These are phyloP conservation scores for Grammomys dolichurus DNA, from an alignment of 2,113 vertebrate species.

Conservation along the genomic window DNA sequence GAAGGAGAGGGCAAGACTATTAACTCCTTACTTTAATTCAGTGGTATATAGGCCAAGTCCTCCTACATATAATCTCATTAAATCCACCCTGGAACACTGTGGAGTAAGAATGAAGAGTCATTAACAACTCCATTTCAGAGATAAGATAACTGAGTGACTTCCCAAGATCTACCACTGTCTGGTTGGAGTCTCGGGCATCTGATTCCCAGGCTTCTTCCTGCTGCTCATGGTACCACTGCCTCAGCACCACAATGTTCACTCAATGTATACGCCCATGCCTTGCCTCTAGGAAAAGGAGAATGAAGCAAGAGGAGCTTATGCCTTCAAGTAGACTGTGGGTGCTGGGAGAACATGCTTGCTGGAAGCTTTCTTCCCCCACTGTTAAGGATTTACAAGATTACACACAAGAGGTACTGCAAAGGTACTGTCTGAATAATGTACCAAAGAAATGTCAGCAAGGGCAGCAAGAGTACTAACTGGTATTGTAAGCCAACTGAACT, in stretches of 20 bases:
- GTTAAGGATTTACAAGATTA: background rate
- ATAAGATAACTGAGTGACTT: background rate
- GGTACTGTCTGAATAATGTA: background rate
- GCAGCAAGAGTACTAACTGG: background rate
- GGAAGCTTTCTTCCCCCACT: background rate
- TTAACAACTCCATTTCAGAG: background rate
- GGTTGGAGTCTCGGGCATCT: background rate
- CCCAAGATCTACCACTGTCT: background rate
- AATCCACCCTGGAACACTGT: background rate
- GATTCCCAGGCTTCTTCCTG: background rate
- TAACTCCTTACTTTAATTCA: background rate
- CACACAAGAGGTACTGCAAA: background rate
- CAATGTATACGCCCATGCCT: background rate
- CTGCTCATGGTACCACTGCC: background rate
- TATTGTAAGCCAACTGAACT: background rate
- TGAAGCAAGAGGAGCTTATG: background rate
- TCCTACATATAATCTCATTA: background rate
- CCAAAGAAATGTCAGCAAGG: background rate
- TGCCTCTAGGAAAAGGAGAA: background rate
- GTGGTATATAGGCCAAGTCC: background rate
- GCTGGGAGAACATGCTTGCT: background rate
- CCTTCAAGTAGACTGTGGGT: background rate
- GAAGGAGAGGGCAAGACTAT: rapidly evolving
- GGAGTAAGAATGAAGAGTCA: background rate
- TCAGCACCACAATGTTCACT: background rate